These are phyloP conservation scores for Botrylloides violaceus DNA, from an alignment of 23 tunicate genomes.

Conservation along the genomic window DNA sequence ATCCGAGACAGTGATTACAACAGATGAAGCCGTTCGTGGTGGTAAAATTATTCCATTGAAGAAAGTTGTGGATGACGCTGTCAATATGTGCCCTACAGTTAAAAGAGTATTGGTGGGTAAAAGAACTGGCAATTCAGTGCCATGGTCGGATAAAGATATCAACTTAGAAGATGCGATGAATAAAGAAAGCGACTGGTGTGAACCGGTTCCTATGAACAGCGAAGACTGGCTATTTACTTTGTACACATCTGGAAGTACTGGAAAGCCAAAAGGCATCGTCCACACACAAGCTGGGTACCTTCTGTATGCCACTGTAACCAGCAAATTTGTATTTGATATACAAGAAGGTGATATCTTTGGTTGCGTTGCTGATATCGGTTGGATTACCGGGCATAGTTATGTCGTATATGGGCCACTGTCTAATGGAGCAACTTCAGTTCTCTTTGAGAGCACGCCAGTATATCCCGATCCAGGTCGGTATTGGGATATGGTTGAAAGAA, in stretches of 20 bases:
- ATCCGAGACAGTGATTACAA: slow-evolving; percentile 64
- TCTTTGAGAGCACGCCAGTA: slow-evolving; percentile 91
- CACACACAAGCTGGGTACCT: slow-evolving; percentile 94
- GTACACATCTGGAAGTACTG: slow-evolving; percentile 99
- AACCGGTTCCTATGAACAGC: slow-evolving; percentile 77
- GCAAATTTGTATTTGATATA: slow-evolving; percentile 75
- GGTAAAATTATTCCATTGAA: slow-evolving; percentile 90
- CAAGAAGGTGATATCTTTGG: slow-evolving; percentile 77
- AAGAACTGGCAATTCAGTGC: slow-evolving; percentile 50
- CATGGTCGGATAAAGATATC: slow-evolving; percentile 39
- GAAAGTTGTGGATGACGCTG: slow-evolving; percentile 77
- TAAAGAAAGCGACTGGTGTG: slow-evolving; percentile 23
- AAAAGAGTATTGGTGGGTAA: slow-evolving; percentile 69
- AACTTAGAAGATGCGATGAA: slow-evolving; percentile 68
- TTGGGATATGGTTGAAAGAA: slow-evolving; percentile 97
- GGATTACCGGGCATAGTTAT: slow-evolving; percentile 97
- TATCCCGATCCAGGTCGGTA: slow-evolving; percentile 99
- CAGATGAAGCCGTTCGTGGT: slow-evolving; percentile 81
- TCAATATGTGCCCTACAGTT: slow-evolving; percentile 60
- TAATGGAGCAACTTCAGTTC: slow-evolving; percentile 79
- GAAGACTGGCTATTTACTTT: slow-evolving; percentile 84
- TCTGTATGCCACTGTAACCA: slow-evolving; percentile 77
- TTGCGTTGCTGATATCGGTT: slow-evolving; percentile 98
- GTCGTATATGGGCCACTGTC: slow-evolving; percentile 94
- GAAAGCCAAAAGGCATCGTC: slow-evolving; percentile 97